phyloP scores from a whole-genome alignment of 2,888 invertebrate species.

The Ceriagrion tenellum region DNA sequence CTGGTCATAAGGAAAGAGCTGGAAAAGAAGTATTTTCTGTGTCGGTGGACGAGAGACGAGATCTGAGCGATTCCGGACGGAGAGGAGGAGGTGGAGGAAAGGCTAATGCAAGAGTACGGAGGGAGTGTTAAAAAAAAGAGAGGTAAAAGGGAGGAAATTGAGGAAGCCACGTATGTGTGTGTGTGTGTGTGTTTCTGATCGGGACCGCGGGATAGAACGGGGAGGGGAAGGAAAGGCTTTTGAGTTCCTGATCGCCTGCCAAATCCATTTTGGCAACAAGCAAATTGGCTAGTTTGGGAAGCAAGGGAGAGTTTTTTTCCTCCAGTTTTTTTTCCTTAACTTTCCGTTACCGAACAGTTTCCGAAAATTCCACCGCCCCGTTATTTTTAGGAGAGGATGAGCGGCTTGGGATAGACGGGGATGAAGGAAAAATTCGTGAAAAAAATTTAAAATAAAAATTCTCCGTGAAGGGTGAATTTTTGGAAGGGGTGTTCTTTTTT shows the following conservation, averaged over 20 bases:
- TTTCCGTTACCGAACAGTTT: neutral
- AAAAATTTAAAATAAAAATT: neutral
- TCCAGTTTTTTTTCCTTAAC: neutral
- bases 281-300: neutral
- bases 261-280: slow-evolving; percentile 49
- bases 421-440: neutral
- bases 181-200: neutral
- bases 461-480: neutral
- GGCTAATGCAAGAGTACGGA: neutral
- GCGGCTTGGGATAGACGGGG: neutral
- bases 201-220: neutral
- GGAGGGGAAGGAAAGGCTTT: neutral
- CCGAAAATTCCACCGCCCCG: neutral
- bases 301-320: neutral
- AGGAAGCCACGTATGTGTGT: neutral
- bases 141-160: neutral
- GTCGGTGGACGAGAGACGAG: too few relatives aligned
- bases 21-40: too few relatives aligned
- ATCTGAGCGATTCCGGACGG: too few relatives aligned
- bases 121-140: too few relatives aligned
- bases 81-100: neutral
- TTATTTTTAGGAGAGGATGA: neutral
- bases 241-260: slow-evolving; percentile 15
- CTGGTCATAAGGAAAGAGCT: too few relatives aligned
- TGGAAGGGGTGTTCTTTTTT: too few relatives aligned